phyloP scores from a whole-genome alignment of 1,140 invertebrate species.

The Chelonus insularis region DNA sequence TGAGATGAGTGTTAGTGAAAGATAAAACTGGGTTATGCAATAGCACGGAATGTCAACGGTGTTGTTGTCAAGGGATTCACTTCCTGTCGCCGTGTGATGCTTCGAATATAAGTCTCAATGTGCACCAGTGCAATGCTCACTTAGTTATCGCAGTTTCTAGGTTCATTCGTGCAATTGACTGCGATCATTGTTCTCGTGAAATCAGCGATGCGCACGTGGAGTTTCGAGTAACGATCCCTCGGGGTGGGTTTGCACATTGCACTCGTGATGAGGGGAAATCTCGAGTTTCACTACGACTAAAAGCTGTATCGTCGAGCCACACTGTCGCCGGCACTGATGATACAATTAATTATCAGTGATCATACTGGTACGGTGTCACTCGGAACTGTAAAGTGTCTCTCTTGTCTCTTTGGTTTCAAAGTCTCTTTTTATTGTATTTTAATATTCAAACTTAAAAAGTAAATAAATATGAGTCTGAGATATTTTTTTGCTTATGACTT shows the following conservation, averaged over 20 bases:
- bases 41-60: not conserved
- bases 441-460: no score
- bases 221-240: not conserved
- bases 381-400: not conserved
- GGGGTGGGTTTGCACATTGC: not conserved
- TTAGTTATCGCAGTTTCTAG: not conserved
- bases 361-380: slow-evolving; percentile 24
- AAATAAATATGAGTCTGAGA: no score
- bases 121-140: not conserved
- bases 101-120: not conserved
- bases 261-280: not conserved
- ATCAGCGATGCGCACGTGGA: slow-evolving; percentile 2
- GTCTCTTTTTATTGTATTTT: no score
- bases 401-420: not conserved
- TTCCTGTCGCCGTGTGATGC: slow-evolving; percentile 23
- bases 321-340: slow-evolving; percentile 14
- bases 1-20: not conserved
- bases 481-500: no score
- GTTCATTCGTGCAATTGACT: not conserved
- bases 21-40: slow-evolving; percentile 6
- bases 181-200: slow-evolving; percentile 16
- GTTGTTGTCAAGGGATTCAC: slow-evolving; percentile 1
- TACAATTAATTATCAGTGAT: slow-evolving; percentile 22
- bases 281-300: slow-evolving; percentile 9
- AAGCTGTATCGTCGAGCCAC: not conserved